phyloP scores from a whole-genome alignment of 2,113 vertebrate genomes.

The Pygoscelis antarcticus region DNA sequence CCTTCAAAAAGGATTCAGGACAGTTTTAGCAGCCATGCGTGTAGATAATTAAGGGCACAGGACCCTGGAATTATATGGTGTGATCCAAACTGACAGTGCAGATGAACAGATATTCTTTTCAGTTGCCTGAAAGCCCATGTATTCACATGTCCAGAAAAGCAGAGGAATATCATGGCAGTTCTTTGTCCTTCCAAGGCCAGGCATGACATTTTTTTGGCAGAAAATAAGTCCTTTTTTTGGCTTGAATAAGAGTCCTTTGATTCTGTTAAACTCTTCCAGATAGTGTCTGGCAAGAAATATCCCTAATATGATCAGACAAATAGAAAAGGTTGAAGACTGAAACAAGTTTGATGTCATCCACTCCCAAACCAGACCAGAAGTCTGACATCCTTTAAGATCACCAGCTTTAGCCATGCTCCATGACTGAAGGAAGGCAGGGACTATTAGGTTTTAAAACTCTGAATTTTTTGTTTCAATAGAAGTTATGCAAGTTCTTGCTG shows the following conservation, averaged over 20 bases:
- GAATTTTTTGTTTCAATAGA: neutral
- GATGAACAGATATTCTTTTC: neutral
- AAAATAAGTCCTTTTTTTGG: neutral
- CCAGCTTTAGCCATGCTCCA: neutral
- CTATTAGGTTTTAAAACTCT: neutral
- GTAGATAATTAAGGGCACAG: neutral
- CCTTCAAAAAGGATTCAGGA: neutral
- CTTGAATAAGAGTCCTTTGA: neutral
- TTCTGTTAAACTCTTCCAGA: slow-evolving; percentile 41
- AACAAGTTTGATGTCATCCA: neutral
- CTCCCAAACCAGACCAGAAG: neutral
- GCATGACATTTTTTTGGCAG: neutral
- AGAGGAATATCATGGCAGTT: neutral
- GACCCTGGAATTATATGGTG: neutral
- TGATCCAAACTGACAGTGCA: neutral
- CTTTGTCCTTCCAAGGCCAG: neutral
- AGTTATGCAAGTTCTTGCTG: neutral
- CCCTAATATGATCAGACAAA: neutral
- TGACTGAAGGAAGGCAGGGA: neutral
- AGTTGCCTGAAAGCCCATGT: neutral
- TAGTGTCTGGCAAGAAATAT: neutral
- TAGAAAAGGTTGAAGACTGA: neutral
- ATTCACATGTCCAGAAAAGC: neutral
- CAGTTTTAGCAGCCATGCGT: neutral
- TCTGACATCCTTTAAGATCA: neutral